These are phyloP conservation scores for Ametastegia equiseti DNA, from an alignment of 2,888 invertebrate species.

Conservation along the genomic window DNA sequence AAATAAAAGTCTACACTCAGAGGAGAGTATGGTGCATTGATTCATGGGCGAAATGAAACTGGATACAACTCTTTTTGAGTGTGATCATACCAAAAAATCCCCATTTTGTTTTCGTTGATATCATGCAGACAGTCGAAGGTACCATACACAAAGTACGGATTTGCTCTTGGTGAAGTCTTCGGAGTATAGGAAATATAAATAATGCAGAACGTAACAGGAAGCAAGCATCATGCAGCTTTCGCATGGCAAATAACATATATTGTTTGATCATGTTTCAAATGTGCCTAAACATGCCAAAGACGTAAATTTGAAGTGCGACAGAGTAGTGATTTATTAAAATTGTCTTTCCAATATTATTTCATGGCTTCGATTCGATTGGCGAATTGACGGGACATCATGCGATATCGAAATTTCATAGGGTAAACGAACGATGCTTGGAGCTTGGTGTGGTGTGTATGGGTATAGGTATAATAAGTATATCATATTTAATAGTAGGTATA, in stretches of 20 bases:
- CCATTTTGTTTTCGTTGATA: not conserved
- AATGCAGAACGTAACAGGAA: slow-evolving; percentile 4
- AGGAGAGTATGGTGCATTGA: not conserved
- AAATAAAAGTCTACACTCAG: too few relatives aligned
- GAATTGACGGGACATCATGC: not conserved
- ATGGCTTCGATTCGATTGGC: not conserved
- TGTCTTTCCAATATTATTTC: not conserved
- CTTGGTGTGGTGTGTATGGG: not conserved
- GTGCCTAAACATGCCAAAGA: slow-evolving; percentile 25
- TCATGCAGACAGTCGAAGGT: not conserved
- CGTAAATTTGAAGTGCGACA: not conserved
- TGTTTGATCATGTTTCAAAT: not conserved
- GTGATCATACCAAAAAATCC: not conserved
- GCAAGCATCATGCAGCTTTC: slow-evolving; percentile 47
- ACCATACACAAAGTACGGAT: not conserved
- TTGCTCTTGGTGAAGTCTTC: not conserved
- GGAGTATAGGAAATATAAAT: not conserved
- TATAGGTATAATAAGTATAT: not conserved
- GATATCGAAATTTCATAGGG: too few relatives aligned
- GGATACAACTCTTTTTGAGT: not conserved
- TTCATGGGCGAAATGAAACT: not conserved
- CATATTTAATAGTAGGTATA: not conserved
- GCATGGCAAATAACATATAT: slow-evolving; percentile 30
- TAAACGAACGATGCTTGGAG: not conserved
- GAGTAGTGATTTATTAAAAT: not conserved